Evolutionary conservation across 2,888 invertebrate species (phyloP).

Genomic region (Alsophila aescularia): DNA sequence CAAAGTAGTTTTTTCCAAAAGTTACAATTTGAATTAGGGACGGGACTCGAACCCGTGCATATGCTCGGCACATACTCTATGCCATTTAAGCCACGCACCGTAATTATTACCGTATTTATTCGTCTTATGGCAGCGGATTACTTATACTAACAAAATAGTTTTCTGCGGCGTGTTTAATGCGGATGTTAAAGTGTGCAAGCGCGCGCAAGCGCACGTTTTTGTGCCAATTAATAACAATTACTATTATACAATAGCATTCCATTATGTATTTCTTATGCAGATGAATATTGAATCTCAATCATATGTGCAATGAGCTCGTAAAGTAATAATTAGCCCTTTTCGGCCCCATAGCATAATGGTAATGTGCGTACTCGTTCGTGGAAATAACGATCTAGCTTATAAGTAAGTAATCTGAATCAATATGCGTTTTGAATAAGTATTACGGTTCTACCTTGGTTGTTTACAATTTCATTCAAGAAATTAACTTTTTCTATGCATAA

Average conservation of each 20-base stretch:
- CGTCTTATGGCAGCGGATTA: too few species aligned
- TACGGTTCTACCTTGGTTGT: too few species aligned
- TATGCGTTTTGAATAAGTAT: too few species aligned
- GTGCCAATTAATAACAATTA: conserved; percentile 57
- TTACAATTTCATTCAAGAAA: too few species aligned
- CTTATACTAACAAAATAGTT: neutral
- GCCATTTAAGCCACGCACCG: too few species aligned
- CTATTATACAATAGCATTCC: conserved; percentile 26
- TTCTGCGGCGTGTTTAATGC: conserved; percentile 2
- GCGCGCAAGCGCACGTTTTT: conserved; percentile 40
- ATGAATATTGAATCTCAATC: conserved; percentile 39
- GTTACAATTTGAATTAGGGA: too few species aligned
- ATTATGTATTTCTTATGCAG: conserved; percentile 15
- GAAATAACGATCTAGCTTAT: neutral
- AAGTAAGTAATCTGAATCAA: neutral
- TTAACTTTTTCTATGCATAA: too few species aligned
- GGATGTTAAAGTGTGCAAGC: conserved; percentile 9
- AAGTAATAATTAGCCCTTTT: conserved; percentile 16
- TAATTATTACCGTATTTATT: too few species aligned
- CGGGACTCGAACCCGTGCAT: too few species aligned
- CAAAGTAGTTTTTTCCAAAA: too few species aligned
- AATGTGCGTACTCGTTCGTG: conserved; percentile 7
- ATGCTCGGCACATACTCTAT: too few species aligned
- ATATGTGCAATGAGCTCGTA: conserved; percentile 8
- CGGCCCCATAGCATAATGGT: conserved; percentile 28